A percentile compares a stretch with the other conserved stretches of the same genome.
Conservation (phyloP, 2,888 invertebrate species). For the Piscicola geometra region DNA sequence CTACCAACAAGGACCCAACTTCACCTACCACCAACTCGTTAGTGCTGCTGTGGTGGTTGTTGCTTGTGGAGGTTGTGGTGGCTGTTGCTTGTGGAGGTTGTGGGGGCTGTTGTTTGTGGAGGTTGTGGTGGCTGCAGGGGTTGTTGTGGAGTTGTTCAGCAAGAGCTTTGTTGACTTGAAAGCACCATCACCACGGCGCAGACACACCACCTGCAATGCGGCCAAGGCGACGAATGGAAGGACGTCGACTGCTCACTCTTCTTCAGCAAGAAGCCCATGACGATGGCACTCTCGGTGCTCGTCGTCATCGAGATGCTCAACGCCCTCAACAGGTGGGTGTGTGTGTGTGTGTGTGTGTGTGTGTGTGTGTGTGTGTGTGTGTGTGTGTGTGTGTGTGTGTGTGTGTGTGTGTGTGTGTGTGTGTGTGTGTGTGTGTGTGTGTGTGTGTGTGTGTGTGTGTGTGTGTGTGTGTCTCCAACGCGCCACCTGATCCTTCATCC, state of each 20-base stretch:
- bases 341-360: background rate
- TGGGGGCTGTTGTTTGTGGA: too few species aligned
- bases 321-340: slow-evolving; percentile 88
- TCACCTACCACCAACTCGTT: slow-evolving; percentile 84
- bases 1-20: slow-evolving; percentile 82
- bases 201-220: slow-evolving; percentile 96
- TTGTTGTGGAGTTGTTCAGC: background rate
- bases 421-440: background rate
- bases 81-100: too few species aligned
- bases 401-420: background rate
- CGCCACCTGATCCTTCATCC: too few species aligned
- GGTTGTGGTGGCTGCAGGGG: too few species aligned
- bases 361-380: background rate
- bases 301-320: slow-evolving; percentile 99
- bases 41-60: slow-evolving; percentile 37
- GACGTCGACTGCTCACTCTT: slow-evolving; percentile 96
- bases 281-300: slow-evolving; percentile 98
- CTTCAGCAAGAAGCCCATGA: slow-evolving; percentile 98
- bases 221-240: slow-evolving; percentile 75
- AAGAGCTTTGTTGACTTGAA: background rate
- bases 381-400: background rate
- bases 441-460: background rate
- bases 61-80: too few species aligned
- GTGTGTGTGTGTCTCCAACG: background rate
- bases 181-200: slow-evolving; percentile 47